Evolutionary conservation across 2,888 invertebrate genomes (phyloP).

Genomic region (Melinopterus prodromus): DNA sequence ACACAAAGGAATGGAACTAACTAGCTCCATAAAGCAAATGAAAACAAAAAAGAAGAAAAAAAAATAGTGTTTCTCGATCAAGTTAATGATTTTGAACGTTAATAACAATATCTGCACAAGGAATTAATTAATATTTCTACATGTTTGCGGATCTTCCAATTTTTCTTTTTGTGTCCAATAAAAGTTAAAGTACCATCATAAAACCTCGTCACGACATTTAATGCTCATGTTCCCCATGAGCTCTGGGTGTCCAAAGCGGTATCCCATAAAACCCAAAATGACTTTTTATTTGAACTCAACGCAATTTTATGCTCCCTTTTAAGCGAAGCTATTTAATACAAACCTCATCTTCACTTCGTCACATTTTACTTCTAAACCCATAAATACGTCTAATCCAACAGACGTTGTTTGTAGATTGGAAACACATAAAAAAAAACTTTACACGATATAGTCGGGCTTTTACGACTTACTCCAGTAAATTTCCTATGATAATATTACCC

Average conservation of each 20-base stretch:
- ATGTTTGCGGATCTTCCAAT: too few species aligned
- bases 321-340: not conserved
- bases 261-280: not conserved
- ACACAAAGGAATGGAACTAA: too few species aligned
- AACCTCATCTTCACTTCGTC: not conserved
- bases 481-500: not conserved
- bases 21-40: too few species aligned
- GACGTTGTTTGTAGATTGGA: not conserved
- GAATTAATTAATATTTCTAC: too few species aligned
- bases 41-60: too few species aligned
- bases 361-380: not conserved
- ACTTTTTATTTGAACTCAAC: not conserved
- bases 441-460: not conserved
- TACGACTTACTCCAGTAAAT: not conserved
- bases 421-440: constrained; percentile 4
- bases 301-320: not conserved
- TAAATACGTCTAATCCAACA: not conserved
- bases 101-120: too few species aligned
- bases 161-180: not conserved
- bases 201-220: not conserved
- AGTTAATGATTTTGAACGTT: too few species aligned
- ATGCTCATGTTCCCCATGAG: not conserved
- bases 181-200: too few species aligned
- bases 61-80: too few species aligned
- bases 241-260: not conserved